These are phyloP conservation scores for Limnephilus marmoratus DNA, from an alignment of 2,888 invertebrate species.

Conservation along the genomic window DNA sequence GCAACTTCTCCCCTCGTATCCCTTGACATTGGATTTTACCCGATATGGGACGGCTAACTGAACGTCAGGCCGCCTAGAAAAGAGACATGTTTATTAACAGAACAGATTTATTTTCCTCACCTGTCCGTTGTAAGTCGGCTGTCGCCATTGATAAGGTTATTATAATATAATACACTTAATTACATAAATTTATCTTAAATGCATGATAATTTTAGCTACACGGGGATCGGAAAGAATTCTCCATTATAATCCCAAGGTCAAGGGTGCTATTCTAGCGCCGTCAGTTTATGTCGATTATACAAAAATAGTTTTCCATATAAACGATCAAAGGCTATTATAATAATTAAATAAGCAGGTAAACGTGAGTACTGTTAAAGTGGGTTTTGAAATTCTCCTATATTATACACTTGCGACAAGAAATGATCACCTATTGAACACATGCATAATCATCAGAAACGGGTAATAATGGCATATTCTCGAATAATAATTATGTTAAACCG, in stretches of 20 bases:
- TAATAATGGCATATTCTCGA: slow-evolving; percentile 58
- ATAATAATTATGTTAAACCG: slow-evolving; percentile 54
- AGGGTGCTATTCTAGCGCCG: neutral
- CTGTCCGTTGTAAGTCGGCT: neutral
- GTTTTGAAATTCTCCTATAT: neutral
- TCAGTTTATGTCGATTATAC: neutral
- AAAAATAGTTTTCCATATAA: neutral
- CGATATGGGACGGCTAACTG: no score
- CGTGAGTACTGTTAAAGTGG: slow-evolving; percentile 4
- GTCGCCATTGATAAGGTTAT: neutral
- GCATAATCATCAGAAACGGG: slow-evolving; percentile 39
- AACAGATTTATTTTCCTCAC: neutral
- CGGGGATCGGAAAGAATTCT: neutral
- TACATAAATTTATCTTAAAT: neutral
- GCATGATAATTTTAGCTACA: neutral
- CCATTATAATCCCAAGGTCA: neutral
- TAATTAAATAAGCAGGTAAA: neutral
- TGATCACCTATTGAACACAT: slow-evolving; percentile 38
- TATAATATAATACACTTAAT: neutral
- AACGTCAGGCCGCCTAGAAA: no score
- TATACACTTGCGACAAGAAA: slow-evolving; percentile 2
- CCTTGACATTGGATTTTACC: neutral
- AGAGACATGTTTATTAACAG: neutral
- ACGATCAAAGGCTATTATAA: neutral
- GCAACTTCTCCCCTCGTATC: neutral